Conservation (phyloP, 2,113 vertebrate genomes). For the Podarcis raffonei region DNA sequence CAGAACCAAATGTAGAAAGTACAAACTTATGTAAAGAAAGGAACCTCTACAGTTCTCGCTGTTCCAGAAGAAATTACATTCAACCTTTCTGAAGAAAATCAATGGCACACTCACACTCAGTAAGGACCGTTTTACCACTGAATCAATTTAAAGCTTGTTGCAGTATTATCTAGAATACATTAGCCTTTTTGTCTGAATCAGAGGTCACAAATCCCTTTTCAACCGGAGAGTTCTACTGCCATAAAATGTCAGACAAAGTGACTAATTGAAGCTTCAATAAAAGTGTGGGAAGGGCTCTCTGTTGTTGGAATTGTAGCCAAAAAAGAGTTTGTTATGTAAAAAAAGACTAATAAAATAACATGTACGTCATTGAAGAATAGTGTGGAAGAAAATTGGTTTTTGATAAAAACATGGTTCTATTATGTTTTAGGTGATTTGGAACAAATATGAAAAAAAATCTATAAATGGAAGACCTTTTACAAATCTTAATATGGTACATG, state of each 20-base stretch:
- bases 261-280: conserved; percentile 51
- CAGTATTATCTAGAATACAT: conserved; percentile 38
- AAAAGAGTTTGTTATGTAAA: conserved; percentile 32
- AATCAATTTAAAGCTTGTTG: conserved; percentile 34
- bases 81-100: neutral
- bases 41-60: neutral
- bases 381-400: conserved; percentile 8
- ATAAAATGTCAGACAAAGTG: conserved; percentile 29
- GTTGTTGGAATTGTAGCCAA: conserved; percentile 1
- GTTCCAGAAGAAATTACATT: conserved; percentile 9
- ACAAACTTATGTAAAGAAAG: neutral
- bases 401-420: neutral
- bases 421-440: neutral
- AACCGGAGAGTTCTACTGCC: conserved; percentile 38
- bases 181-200: conserved; percentile 5
- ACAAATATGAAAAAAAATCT: neutral
- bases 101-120: neutral
- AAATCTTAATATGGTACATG: neutral
- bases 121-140: neutral
- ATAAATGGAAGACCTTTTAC: neutral
- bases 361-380: neutral
- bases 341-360: neutral
- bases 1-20: neutral
- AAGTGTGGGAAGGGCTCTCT: neutral
- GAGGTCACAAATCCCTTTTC: conserved; percentile 16